Evolutionary conservation across 2,888 invertebrate genomes (phyloP).

Genomic region (Yponomeuta plumbellus): DNA sequence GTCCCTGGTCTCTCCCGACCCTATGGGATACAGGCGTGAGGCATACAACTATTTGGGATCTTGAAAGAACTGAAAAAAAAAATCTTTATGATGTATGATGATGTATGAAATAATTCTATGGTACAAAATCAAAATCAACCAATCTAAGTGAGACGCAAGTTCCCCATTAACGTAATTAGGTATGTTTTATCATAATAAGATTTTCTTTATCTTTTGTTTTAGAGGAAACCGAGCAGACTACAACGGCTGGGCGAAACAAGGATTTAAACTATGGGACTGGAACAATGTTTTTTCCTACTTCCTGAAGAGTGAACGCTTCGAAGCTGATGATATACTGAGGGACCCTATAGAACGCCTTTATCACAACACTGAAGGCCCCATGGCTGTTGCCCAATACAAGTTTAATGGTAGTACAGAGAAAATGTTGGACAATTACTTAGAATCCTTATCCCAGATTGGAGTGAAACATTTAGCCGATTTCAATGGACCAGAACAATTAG

Average conservation of each 20-base stretch:
- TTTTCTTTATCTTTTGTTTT: too few species aligned
- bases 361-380: conserved; percentile 44
- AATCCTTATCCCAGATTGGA: conserved; percentile 61
- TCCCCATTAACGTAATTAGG: too few species aligned
- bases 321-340: conserved; percentile 20
- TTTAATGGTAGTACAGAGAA: conserved; percentile 36
- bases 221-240: conserved; percentile 79
- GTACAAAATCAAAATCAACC: too few species aligned
- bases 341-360: conserved; percentile 38
- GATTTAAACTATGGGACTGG: conserved; percentile 79
- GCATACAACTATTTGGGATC: too few species aligned
- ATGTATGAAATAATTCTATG: too few species aligned
- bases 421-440: conserved; percentile 44
- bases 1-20: too few species aligned
- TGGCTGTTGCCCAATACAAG: conserved; percentile 48
- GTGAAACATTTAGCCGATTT: conserved; percentile 61
- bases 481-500: conserved; percentile 68
- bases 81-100: too few species aligned
- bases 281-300: conserved; percentile 79
- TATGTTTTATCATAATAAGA: too few species aligned
- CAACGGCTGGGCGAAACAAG: conserved; percentile 79
- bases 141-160: too few species aligned
- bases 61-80: too few species aligned
- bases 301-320: conserved; percentile 79
- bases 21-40: too few species aligned